Evolutionary conservation across 2,797 vertebrate genomes (phyloP).

Genomic region (Gallirallus australis): DNA sequence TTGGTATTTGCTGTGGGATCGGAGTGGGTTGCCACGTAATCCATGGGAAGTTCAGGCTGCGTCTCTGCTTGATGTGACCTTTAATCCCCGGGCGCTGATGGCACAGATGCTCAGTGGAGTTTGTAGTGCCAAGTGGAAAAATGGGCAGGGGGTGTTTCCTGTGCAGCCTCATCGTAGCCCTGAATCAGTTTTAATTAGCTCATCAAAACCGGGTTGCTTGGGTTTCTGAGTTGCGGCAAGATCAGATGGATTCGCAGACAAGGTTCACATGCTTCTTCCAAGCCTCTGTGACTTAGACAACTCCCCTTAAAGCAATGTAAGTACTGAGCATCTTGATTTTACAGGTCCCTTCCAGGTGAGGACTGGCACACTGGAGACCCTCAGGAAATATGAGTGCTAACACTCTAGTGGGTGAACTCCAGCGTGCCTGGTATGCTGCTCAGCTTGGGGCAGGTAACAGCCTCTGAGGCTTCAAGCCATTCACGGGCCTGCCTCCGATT

Average conservation of each 20-base stretch:
- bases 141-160: background rate
- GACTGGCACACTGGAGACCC: background rate
- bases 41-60: background rate
- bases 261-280: background rate
- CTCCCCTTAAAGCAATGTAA: background rate
- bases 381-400: background rate
- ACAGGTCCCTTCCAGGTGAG: background rate
- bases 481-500: background rate
- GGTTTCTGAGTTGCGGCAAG: background rate
- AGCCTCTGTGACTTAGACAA: background rate
- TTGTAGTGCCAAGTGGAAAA: background rate
- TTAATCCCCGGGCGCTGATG: background rate
- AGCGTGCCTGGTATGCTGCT: rapidly evolving
- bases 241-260: background rate
- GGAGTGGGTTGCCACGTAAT: background rate
- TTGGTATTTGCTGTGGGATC: background rate
- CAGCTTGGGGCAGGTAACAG: background rate
- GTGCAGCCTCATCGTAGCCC: background rate
- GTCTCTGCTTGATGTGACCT: background rate
- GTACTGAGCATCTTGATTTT: background rate
- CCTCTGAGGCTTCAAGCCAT: background rate
- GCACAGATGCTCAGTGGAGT: background rate
- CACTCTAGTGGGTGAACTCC: too few relatives aligned
- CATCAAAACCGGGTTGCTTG: background rate
- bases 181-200: background rate